Evolutionary conservation across 2,797 vertebrate genomes (phyloP), one percentile per base, ranked within the genome.

Genomic region (Peromyscus nudipes): DNA sequence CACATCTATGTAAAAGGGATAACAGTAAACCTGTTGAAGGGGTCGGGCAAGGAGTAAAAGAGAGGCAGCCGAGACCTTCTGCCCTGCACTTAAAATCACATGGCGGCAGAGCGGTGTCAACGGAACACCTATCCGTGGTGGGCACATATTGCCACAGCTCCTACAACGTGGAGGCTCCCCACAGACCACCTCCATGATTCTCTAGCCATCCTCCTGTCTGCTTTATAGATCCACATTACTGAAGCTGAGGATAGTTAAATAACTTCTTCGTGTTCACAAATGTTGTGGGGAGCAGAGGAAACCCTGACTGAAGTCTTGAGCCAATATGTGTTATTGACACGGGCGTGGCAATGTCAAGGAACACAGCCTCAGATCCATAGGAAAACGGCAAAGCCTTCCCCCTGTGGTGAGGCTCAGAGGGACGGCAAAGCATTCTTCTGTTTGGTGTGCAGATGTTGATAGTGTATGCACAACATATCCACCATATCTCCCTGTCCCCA

Each of bases 41-140:
- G 49, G 0, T 17, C 37, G 4, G 19, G 31, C 14, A 3, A 81
- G 62, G 80, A 55, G 29, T 37, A 16, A 75, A 21, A 3, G 46
- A 80, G 31, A 57, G 12, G 17, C 11, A 17, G 0, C 4, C 0
- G 2, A 0, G 79, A 73, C 13, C 16, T 64, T 6, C 2, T 12
- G 69, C 37, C 75, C 69, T 5, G 64, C 3, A 6, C 67, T 37
- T 12, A 40, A 6, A 4, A 37, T 2, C 0, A 8, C 0, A 31
- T 0, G 21, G 64, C 3, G 1, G 1, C 2, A 60, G 11, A 29
- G 40, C 4, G 23, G 85, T 5, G 31, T 60, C 27, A 19, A n/a
- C 0, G 1, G 25, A 52, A 5, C 11, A 11, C n/a, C 29, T 8
- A 2, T 23, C 7, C 11, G 25, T 1, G 1, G 31, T 0, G 4